Evolutionary conservation across 2,888 invertebrate genomes (phyloP), one percentile per base, ranked within the genome.

Genomic region (Bugulina stolonifera): DNA sequence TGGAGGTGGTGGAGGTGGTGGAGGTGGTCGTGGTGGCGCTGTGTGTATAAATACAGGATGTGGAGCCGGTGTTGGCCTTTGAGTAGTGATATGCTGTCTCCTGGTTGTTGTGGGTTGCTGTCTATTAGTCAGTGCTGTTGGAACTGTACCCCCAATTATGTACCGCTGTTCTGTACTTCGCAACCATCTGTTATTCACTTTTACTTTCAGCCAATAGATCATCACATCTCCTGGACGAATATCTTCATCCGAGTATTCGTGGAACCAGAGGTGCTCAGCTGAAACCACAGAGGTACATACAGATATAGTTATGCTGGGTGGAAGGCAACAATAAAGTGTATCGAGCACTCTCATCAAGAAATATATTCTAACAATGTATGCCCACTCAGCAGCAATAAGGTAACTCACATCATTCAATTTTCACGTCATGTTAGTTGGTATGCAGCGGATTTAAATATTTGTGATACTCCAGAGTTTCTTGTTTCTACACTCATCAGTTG

Each of bases 131-230:
- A 64, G 64, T 2, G 64, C 22, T 10, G 64, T 64, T 10, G 64
- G 64, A 25, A 27, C 64, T 14, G 10, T 32, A 10, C 27, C 25
- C 27, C 64, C 64, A 14, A 64, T 34, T 25, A 32, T 64, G 32
- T 22, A 22, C 5, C 27, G 32, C 3, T 64, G 64, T 32, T 14
- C 29, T 14, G 32, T n/a, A 34, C 64, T 64, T 32, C 27, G 2
- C 3, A 25, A 32, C 27, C 27, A 64, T 27, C 2, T 14, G 34
- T 34, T 27, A 10, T 34, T 14, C 5, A 27, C 64, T n/a, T 64
- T 27, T 5, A 64, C 64, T n/a, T 64, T 64, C 2, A 64, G 3
- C 64, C 64, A 64, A 27, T 64, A 64, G 64, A 64, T 22, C 32
- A 64, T 32, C 14, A 27, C 27, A 34, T 64, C 34, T 32, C 64